A percentile compares a stretch with the other conserved stretches of the same genome.
Conservation (phyloP, 92 coral and sea anemone species). For the Porites cylindrica region DNA sequence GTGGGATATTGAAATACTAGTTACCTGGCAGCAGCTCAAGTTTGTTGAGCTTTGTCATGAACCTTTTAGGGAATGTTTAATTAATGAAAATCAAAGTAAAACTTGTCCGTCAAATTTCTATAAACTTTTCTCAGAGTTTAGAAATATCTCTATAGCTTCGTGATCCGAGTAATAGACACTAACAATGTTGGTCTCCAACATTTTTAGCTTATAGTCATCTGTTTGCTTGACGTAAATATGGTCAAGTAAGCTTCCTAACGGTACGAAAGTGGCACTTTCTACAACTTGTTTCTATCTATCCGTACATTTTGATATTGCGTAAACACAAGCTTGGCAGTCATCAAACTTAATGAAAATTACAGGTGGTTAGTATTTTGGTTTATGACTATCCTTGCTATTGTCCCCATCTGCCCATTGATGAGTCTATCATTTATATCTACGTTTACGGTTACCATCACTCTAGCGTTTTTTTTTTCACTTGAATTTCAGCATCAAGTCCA, state of each 20-base stretch:
- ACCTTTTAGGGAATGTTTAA: no score
- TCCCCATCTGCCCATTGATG: slow-evolving; percentile 77
- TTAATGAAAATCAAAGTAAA: no score
- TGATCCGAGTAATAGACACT: slow-evolving; percentile 62
- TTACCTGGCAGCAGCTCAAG: no score
- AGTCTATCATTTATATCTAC: slow-evolving; percentile 41
- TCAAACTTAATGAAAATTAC: slow-evolving; percentile 78
- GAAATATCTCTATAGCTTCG: slow-evolving; percentile 37
- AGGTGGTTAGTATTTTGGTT: slow-evolving; percentile 24
- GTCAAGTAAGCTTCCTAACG: slow-evolving; percentile 59
- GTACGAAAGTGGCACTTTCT: slow-evolving; percentile 51
- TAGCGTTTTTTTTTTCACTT: slow-evolving; percentile 3
- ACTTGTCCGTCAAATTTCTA: no score
- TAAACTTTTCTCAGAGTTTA: neutral
- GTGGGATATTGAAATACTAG: no score
- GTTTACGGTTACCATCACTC: slow-evolving; percentile 62
- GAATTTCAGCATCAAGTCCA: slow-evolving; percentile 5
- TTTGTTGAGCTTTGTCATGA: no score
- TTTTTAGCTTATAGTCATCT: neutral
- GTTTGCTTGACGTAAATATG: slow-evolving; percentile 52
- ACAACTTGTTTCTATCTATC: slow-evolving; percentile 56
- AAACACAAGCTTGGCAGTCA: slow-evolving; percentile 67
- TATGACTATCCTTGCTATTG: slow-evolving; percentile 33
- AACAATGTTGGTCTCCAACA: neutral
- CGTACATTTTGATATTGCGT: slow-evolving; percentile 35